Conservation (phyloP, 1,140 invertebrate species). For the Scaptomyza pallida region DNA sequence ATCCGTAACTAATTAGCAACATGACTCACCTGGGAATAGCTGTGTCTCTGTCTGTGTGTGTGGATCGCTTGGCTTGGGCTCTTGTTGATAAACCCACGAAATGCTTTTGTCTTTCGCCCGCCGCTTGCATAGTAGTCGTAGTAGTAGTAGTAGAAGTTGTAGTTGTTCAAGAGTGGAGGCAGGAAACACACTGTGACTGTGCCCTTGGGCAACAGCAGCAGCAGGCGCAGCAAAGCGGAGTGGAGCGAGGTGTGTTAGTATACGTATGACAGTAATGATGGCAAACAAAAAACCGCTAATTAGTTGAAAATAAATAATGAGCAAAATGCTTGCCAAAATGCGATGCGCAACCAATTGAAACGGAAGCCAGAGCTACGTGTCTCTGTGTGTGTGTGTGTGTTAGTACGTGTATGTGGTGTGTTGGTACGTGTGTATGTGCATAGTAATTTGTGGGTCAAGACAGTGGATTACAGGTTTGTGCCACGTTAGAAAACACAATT, state of each 20-base stretch:
- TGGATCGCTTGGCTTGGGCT: slow-evolving; percentile 30
- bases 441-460: slow-evolving; percentile 14
- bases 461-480: background rate
- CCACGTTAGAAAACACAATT: background rate
- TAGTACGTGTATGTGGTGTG: no score
- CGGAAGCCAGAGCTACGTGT: background rate
- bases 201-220: background rate
- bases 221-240: no score
- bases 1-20: slow-evolving; percentile 80
- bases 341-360: slow-evolving; percentile 41
- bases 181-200: background rate
- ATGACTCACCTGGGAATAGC: slow-evolving; percentile 68
- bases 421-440: background rate
- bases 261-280: slow-evolving; percentile 59
- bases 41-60: slow-evolving; percentile 1
- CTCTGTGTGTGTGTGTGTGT: background rate
- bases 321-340: slow-evolving; percentile 51
- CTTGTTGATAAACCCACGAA: slow-evolving; percentile 57
- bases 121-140: slow-evolving; percentile 15
- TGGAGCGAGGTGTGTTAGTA: background rate
- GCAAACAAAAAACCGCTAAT: slow-evolving; percentile 71
- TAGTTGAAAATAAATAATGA: slow-evolving; percentile 80
- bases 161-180: no score
- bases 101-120: slow-evolving; percentile 58
- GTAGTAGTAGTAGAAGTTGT: no score